A percentile compares a stretch with the other conserved stretches of the same genome.
Conservation (phyloP, 2,113 vertebrate genomes). For the Phasianus colchicus region DNA sequence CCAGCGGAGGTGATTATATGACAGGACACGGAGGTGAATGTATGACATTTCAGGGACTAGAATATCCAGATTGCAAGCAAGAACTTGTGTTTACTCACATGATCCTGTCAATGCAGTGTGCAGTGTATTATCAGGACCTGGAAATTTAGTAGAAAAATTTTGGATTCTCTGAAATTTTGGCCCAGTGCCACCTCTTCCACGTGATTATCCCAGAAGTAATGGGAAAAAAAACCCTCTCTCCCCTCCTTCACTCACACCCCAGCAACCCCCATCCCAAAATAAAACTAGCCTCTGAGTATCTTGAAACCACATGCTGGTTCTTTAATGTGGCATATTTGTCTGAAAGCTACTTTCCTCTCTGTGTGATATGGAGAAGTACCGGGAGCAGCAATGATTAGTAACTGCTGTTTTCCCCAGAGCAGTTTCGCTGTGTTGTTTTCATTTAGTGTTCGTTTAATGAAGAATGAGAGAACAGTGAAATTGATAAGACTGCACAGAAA, state of each 20-base stretch:
- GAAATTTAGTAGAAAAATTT: not conserved
- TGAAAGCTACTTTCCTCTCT: slow-evolving; percentile 13
- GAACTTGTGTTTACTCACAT: not conserved
- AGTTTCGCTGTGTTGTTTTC: slow-evolving; percentile 21
- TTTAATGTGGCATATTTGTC: slow-evolving; percentile 16
- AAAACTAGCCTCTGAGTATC: not conserved
- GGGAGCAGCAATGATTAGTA: slow-evolving; percentile 26
- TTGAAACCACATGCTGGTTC: not conserved
- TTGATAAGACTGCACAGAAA: not conserved
- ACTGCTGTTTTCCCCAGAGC: not conserved
- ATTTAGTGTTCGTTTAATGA: slow-evolving; percentile 26
- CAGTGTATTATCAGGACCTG: not conserved
- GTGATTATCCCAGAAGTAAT: not conserved
- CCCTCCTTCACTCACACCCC: not conserved
- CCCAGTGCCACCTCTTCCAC: not conserved
- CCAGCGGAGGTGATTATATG: not conserved
- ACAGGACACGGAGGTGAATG: not conserved
- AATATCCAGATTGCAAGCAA: not conserved
- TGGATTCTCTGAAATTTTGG: not conserved
- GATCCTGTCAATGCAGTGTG: not conserved
- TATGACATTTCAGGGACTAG: not conserved
- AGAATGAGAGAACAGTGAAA: slow-evolving; percentile 27
- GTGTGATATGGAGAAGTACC: not conserved
- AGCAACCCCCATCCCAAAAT: not conserved
- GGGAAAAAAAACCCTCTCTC: not conserved